A percentile compares a stretch with the other conserved stretches of the same genome.
Evolutionary conservation across 2,113 vertebrate species (phyloP).

Genomic region (Centrocercus urophasianus): DNA sequence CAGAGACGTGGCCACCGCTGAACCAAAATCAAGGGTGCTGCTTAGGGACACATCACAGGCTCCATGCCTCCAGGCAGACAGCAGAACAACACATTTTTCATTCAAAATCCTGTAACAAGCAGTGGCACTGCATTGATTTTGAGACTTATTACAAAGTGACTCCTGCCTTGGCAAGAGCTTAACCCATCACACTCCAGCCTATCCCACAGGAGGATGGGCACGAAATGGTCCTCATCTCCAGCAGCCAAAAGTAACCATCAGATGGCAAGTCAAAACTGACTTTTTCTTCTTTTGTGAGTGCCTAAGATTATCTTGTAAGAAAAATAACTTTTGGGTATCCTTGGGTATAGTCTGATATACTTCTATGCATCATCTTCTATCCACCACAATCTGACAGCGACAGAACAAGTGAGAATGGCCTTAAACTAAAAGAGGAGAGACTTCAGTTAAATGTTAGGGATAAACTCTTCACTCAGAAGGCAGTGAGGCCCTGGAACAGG

Average conservation of each 20-base stretch:
- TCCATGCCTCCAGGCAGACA: neutral
- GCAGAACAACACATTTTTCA: neutral
- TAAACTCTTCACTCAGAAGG: neutral
- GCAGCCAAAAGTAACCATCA: neutral
- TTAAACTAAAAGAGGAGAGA: neutral
- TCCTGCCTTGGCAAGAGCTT: neutral
- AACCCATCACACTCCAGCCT: neutral
- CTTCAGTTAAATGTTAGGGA: neutral
- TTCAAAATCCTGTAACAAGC: neutral
- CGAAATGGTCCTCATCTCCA: neutral
- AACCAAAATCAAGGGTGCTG: neutral
- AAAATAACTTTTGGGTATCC: neutral
- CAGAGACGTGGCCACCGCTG: fast-evolving
- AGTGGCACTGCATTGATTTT: neutral
- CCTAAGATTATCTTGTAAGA: too few species aligned
- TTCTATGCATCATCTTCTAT: neutral
- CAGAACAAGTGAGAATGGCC: neutral
- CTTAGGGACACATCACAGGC: neutral
- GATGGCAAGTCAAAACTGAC: neutral
- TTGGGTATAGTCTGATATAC: too few species aligned
- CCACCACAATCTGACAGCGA: neutral
- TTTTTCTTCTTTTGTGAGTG: neutral
- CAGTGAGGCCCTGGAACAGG: neutral
- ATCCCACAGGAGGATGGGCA: neutral
- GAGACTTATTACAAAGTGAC: neutral